Evolutionary conservation across 1,140 invertebrate genomes (phyloP).

Genomic region (Mamestra configurata): DNA sequence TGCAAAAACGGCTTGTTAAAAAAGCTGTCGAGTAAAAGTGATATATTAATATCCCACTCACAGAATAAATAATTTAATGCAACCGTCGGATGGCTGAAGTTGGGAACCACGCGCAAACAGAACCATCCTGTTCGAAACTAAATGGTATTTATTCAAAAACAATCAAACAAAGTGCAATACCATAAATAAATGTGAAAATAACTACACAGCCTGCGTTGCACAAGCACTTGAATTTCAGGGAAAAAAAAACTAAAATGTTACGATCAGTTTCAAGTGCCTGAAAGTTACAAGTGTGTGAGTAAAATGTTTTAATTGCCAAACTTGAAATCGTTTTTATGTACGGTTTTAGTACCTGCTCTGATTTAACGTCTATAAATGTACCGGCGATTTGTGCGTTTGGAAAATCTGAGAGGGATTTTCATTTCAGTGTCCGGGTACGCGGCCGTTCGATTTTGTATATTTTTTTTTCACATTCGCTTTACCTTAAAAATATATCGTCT

Average conservation of each 20-base stretch:
- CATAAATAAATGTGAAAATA: conserved; percentile 11
- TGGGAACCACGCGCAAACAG: background rate
- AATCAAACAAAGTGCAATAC: background rate
- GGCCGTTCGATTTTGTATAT: conserved; percentile 39
- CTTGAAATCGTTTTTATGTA: conserved; percentile 22
- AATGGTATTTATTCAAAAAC: background rate
- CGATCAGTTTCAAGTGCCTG: conserved; percentile 19
- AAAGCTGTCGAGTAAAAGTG: no score
- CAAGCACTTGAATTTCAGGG: background rate
- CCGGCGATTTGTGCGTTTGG: conserved; percentile 14
- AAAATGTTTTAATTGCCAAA: conserved; percentile 26
- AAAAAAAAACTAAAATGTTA: conserved; percentile 9
- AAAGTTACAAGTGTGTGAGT: conserved; percentile 14
- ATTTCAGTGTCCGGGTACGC: conserved; percentile 38
- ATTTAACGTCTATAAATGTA: conserved; percentile 4
- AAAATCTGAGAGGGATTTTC: conserved; percentile 24
- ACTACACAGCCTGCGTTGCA: background rate
- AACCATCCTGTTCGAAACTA: background rate
- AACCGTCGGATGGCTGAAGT: no score
- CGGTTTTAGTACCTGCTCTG: background rate
- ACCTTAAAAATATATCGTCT: conserved; percentile 42
- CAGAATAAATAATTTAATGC: no score
- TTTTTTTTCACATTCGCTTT: conserved; percentile 46
- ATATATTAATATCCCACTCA: no score
- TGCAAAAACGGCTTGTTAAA: no score